phyloP scores from a whole-genome alignment of 2,113 vertebrate species.

The Scytalopus superciliaris region DNA sequence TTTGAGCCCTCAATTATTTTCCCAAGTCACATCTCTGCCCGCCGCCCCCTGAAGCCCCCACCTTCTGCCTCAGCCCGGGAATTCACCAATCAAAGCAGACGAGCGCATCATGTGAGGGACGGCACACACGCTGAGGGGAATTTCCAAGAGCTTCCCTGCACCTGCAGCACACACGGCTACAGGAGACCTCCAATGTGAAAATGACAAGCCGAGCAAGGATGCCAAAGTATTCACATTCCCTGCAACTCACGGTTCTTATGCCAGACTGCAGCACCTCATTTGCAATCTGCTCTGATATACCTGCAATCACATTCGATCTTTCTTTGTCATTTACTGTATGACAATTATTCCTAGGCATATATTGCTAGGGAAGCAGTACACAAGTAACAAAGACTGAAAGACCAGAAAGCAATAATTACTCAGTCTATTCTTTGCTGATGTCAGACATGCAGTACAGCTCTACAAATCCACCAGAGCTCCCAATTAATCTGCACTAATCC shows the following conservation, averaged over 20 bases:
- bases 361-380: neutral
- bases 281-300: constrained; percentile 20
- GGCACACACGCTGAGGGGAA: neutral
- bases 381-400: constrained; percentile 9
- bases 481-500: constrained; percentile 40
- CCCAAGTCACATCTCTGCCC: neutral
- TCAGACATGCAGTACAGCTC: neutral
- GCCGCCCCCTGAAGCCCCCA: neutral
- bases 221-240: neutral
- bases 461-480: neutral
- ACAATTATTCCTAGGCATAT: neutral
- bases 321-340: neutral
- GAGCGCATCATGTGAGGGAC: neutral
- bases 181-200: neutral
- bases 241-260: neutral
- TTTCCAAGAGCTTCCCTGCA: constrained; percentile 35
- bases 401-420: constrained; percentile 48
- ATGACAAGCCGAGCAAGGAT: neutral
- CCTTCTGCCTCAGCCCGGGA: neutral
- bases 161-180: neutral
- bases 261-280: constrained; percentile 50
- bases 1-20: neutral
- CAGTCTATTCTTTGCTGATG: constrained; percentile 12
- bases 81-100: constrained; percentile 28
- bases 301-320: constrained; percentile 29